Percentiles rank a stretch among this genome's conserved stretches.
phyloP scores from a whole-genome alignment of 1,140 invertebrate genomes.

The Gyrodactylus salaris region DNA sequence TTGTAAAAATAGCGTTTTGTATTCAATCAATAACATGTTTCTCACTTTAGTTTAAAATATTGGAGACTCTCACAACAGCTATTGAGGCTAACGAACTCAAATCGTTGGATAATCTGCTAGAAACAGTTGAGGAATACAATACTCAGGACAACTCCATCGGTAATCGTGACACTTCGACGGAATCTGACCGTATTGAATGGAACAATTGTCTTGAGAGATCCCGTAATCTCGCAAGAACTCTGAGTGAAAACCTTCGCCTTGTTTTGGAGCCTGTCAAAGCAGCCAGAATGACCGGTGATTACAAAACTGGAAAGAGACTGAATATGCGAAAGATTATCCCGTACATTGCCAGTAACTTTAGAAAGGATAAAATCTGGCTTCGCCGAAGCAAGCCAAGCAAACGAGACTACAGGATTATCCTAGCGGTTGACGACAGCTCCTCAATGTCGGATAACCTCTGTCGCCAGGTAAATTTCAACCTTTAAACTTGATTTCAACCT shows the following conservation, averaged over 20 bases:
- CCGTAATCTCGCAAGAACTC: constrained; percentile 37
- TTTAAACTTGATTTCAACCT: background rate
- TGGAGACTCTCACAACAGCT: background rate
- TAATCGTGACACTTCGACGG: no score
- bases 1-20: no score
- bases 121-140: no score
- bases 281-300: constrained; percentile 57
- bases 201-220: constrained; percentile 22
- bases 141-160: no score
- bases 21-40: no score
- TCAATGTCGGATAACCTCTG: constrained; percentile 24
- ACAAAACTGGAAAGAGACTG: constrained; percentile 66
- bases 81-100: background rate
- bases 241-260: constrained; percentile 63
- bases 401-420: constrained; percentile 59
- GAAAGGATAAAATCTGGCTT: constrained; percentile 96
- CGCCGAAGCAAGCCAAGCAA: constrained; percentile 69
- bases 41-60: no score
- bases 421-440: constrained; percentile 84
- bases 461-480: background rate
- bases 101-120: background rate
- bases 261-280: constrained; percentile 74
- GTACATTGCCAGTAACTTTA: constrained; percentile 87
- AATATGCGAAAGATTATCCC: constrained; percentile 86
- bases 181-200: background rate